These are phyloP conservation scores for Aviceda subcristata DNA, from an alignment of 2,113 vertebrate species.

Conservation along the genomic window DNA sequence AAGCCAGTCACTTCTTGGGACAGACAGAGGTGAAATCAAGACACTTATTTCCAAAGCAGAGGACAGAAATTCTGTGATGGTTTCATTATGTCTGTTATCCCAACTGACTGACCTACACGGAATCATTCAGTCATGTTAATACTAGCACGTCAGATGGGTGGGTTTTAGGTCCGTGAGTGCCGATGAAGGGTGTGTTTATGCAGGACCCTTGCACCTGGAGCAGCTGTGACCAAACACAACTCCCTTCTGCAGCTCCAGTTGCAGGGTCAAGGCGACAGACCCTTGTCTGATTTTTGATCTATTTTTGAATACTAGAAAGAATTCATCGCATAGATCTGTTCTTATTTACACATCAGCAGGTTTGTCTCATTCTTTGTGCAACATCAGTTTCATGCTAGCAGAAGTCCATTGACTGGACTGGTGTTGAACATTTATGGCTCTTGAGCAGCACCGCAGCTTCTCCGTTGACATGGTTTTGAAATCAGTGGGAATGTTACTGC, in stretches of 20 bases:
- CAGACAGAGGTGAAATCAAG: neutral
- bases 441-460: neutral
- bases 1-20: neutral
- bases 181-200: neutral
- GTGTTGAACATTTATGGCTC: neutral
- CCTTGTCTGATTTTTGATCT: neutral
- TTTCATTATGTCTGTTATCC: neutral
- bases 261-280: neutral
- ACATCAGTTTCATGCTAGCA: neutral
- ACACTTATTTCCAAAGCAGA: neutral
- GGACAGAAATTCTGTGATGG: neutral
- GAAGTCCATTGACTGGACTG: neutral
- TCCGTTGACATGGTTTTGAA: neutral
- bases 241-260: neutral
- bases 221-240: neutral
- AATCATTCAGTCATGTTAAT: neutral
- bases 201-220: neutral
- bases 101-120: neutral
- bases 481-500: neutral
- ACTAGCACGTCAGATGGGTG: neutral
- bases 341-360: neutral
- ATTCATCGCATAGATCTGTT: neutral
- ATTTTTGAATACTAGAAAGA: no score
- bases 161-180: neutral
- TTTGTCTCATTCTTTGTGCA: neutral